These are phyloP conservation scores for Antheraea mylitta DNA, from an alignment of 1,140 invertebrate species.

Conservation along the genomic window DNA sequence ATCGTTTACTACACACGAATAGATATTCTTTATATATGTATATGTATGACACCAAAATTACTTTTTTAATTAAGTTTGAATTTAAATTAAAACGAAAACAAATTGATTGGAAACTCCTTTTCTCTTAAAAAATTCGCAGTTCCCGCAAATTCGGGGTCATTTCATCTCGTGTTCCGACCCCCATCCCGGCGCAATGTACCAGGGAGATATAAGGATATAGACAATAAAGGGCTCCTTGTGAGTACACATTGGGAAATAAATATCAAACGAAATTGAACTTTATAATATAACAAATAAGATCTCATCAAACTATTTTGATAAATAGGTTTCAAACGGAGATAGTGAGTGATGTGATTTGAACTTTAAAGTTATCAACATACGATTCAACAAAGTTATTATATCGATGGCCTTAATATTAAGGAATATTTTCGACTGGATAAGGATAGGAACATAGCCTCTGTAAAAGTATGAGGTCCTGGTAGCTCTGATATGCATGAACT, in stretches of 20 bases:
- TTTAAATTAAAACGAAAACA: too few relatives aligned
- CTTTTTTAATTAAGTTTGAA: too few relatives aligned
- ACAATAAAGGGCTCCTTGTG: background rate
- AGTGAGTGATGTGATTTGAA: background rate
- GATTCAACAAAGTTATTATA: background rate
- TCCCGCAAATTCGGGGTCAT: constrained; percentile 5
- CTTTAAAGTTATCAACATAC: background rate
- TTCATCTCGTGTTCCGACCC: constrained; percentile 25
- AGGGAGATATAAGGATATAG: constrained; percentile 17
- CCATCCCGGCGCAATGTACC: constrained; percentile 22
- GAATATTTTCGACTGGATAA: background rate
- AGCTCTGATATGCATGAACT: background rate
- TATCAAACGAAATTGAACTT: background rate
- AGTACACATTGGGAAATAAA: background rate
- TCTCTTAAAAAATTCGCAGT: background rate
- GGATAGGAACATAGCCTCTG: background rate
- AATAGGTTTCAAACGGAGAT: background rate
- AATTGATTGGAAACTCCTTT: too few relatives aligned
- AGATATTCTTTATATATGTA: too few relatives aligned
- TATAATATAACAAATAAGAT: background rate
- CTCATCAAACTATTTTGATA: background rate
- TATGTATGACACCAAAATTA: too few relatives aligned
- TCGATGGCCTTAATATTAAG: background rate
- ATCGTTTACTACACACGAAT: too few relatives aligned
- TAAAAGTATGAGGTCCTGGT: background rate